Conservation (phyloP, 2,113 vertebrate genomes). For the Oceanodroma tethys region DNA sequence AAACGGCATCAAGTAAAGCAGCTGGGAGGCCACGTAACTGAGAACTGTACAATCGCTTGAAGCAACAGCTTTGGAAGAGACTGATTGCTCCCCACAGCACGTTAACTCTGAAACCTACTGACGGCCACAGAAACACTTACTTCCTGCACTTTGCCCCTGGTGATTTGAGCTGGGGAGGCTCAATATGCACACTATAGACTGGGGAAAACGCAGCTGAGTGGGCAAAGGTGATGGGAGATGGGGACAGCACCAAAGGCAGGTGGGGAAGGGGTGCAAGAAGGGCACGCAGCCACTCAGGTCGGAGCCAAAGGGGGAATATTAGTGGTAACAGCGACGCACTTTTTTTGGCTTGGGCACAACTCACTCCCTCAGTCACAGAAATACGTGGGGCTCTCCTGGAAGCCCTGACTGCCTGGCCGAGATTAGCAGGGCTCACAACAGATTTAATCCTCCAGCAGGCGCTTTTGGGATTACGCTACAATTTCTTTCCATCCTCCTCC, state of each 20-base stretch:
- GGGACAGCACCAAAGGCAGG: background rate
- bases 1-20: background rate
- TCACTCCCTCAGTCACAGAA: background rate
- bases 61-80: background rate
- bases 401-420: background rate
- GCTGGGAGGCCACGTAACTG: background rate
- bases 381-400: background rate
- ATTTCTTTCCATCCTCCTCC: background rate
- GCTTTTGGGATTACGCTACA: background rate
- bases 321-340: accelerated
- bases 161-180: background rate
- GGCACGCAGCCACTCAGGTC: accelerated
- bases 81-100: accelerated
- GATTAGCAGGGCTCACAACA: background rate
- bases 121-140: background rate
- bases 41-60: too few species aligned
- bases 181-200: accelerated
- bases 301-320: background rate
- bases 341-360: background rate
- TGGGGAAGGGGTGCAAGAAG: background rate
- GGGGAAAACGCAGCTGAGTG: accelerated
- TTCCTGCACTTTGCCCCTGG: background rate
- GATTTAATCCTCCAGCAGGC: background rate
- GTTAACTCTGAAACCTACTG: background rate
- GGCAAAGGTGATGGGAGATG: background rate